A percentile compares a stretch with the other conserved stretches of the same genome.
phyloP scores from a whole-genome alignment of 2,888 invertebrate genomes.

The Caenorhabditis drosophilae region DNA sequence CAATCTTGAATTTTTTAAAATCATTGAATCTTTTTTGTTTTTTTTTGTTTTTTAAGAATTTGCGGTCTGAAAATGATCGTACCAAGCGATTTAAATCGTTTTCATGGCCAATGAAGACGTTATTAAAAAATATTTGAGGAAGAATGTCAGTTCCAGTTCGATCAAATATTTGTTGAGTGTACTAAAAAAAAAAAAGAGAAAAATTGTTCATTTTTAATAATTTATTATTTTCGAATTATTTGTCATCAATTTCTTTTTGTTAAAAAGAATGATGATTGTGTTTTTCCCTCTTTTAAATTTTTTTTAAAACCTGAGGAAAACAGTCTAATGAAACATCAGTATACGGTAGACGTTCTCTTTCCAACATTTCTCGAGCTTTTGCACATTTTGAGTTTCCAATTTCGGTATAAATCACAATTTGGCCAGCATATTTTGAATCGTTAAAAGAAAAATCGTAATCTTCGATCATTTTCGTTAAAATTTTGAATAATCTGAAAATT shows the following conservation, averaged over 20 bases:
- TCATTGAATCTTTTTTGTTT: not conserved
- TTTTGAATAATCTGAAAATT: too few relatives aligned
- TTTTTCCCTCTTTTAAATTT: too few relatives aligned
- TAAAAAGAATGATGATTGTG: not conserved
- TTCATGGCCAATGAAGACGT: constrained; percentile 69
- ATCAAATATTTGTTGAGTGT: constrained; percentile 63
- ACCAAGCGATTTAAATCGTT: constrained; percentile 69
- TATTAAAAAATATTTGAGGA: constrained; percentile 71
- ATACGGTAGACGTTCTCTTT: constrained; percentile 64
- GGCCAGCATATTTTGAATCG: constrained; percentile 10
- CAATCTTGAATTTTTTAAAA: constrained; percentile 17
- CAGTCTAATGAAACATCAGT: constrained; percentile 69
- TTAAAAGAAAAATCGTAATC: too few relatives aligned
- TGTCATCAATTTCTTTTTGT: constrained; percentile 5
- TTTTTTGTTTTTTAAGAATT: not conserved
- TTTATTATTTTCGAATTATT: constrained; percentile 3
- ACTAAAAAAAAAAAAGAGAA: constrained; percentile 29
- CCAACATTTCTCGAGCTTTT: constrained; percentile 30
- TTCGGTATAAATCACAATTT: constrained; percentile 42
- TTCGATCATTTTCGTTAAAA: too few relatives aligned
- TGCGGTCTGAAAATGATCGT: too few relatives aligned
- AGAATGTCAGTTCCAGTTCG: constrained; percentile 67
- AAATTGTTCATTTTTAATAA: not conserved
- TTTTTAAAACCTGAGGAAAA: constrained; percentile 64
- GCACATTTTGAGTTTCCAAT: constrained; percentile 35